Base-by-base conservation (phyloP, 2,888 invertebrate species). In the Chouioia cunea region DNA sequence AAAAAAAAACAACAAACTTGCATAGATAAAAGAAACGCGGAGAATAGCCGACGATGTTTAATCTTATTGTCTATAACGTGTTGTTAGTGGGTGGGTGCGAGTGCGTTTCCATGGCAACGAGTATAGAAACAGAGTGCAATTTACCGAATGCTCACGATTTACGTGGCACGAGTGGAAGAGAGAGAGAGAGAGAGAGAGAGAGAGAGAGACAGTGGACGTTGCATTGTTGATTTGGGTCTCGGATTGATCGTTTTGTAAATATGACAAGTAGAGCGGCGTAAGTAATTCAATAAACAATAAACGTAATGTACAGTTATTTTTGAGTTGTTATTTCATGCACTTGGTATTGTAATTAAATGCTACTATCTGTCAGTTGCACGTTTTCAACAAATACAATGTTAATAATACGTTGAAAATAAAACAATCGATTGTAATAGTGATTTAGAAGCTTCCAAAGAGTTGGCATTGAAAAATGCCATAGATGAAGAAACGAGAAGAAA, bases 401-500 rank as follows among this genome's bases (percentile, higher is more conserved):
- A 22, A 12, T 6, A n/a, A 20, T 57, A 18, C 22, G n/a, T 57
- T 57, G 4, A 23, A 22, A 10, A 18, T 54, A 20, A 54, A 54
- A 54, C 22, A n/a, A n/a, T 20, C 18, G 50, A 10, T 65, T 43
- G 36, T 27, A 14, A 0, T 53, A 68, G 57, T 12, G 65, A 68
- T 46, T 50, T 63, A 64, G 70, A 67, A 27, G 56, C 60, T 16
- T 14, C 59, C 3, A 50, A 48, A 36, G 70, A 71, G 22, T 56
- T 54, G 18, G 63, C 63, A 4, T 47, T 66, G 1, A 44, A 76
- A 18, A 65, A 77, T 8, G 76, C 75, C 6, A 70, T 75, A 4
- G 78, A 80, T 52, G 80, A 82, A 52, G 81, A 82, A 67, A 73
- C 73, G 22, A 71, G 59, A 27, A 78, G 76, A 36, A 81, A 78